Evolutionary conservation across 2,888 invertebrate species (phyloP).

Genomic region (Netelia virgata): DNA sequence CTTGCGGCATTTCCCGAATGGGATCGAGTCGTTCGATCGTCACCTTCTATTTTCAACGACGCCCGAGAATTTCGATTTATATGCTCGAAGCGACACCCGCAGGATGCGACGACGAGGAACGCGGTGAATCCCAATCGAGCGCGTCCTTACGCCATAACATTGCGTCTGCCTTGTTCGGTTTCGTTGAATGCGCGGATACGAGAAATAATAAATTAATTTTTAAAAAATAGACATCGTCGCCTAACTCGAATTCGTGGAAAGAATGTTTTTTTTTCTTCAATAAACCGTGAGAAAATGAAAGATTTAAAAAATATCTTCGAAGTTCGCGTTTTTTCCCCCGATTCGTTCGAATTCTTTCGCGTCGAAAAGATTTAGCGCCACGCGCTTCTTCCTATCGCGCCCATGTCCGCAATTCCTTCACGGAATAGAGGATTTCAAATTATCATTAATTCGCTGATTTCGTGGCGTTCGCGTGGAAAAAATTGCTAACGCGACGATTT

Average conservation of each 20-base stretch:
- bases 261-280: too few relatives aligned
- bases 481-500: not conserved
- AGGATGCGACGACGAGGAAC: slow-evolving; percentile 54
- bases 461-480: not conserved
- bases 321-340: not conserved
- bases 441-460: slow-evolving; percentile 29
- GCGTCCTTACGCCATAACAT: slow-evolving; percentile 7
- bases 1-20: slow-evolving; percentile 37
- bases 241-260: too few relatives aligned
- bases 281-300: not conserved
- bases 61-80: slow-evolving; percentile 47
- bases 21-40: slow-evolving; percentile 39
- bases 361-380: slow-evolving; percentile 17
- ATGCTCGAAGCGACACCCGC: slow-evolving; percentile 54
- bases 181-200: not conserved
- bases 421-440: not conserved
- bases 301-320: not conserved
- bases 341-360: not conserved
- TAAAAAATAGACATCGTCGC: not conserved
- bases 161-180: not conserved
- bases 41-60: slow-evolving; percentile 52
- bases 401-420: slow-evolving; percentile 1
- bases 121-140: slow-evolving; percentile 57
- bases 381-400: not conserved
- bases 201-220: not conserved